A percentile compares a stretch with the other conserved stretches of the same genome.
These are phyloP conservation scores for Uloborus diversus DNA, from an alignment of 1,140 invertebrate genomes.

Conservation along the genomic window DNA sequence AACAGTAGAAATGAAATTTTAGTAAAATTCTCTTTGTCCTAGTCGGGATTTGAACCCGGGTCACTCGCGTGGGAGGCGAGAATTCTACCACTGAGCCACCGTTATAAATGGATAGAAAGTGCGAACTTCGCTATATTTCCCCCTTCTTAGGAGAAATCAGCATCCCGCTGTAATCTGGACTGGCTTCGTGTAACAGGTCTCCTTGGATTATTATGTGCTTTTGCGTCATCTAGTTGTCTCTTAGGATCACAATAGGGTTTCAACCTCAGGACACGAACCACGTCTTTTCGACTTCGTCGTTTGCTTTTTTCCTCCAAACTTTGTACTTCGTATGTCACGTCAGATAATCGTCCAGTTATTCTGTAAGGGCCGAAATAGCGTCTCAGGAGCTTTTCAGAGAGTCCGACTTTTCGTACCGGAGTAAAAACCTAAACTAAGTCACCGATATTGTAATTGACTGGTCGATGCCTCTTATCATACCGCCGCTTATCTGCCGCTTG, in stretches of 20 bases:
- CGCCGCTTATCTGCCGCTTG: slow-evolving; percentile 7
- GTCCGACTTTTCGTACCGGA: slow-evolving; percentile 19
- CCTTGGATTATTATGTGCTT: not conserved
- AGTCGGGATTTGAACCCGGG: too few relatives aligned
- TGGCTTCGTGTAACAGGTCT: not conserved
- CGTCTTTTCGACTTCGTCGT: not conserved
- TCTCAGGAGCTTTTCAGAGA: slow-evolving; percentile 21
- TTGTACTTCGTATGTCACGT: slow-evolving; percentile 2
- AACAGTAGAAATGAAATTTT: too few relatives aligned
- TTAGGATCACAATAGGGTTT: slow-evolving; percentile 15
- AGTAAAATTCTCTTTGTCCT: too few relatives aligned
- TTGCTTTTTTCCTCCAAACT: not conserved
- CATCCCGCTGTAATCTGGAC: not conserved
- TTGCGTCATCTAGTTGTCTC: not conserved
- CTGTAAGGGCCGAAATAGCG: slow-evolving; percentile 5
- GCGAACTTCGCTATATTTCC: not conserved
- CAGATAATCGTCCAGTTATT: slow-evolving; percentile 1
- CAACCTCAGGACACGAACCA: not conserved
- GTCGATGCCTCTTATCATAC: slow-evolving; percentile 8
- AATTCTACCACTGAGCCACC: not conserved
- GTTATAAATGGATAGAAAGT: not conserved
- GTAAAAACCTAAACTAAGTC: slow-evolving; percentile 23
- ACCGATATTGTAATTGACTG: not conserved
- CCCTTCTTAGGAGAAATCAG: not conserved
- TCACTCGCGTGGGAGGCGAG: too few relatives aligned